These are phyloP conservation scores for Drosophila limbata DNA, from an alignment of 2,888 invertebrate species.

Conservation along the genomic window DNA sequence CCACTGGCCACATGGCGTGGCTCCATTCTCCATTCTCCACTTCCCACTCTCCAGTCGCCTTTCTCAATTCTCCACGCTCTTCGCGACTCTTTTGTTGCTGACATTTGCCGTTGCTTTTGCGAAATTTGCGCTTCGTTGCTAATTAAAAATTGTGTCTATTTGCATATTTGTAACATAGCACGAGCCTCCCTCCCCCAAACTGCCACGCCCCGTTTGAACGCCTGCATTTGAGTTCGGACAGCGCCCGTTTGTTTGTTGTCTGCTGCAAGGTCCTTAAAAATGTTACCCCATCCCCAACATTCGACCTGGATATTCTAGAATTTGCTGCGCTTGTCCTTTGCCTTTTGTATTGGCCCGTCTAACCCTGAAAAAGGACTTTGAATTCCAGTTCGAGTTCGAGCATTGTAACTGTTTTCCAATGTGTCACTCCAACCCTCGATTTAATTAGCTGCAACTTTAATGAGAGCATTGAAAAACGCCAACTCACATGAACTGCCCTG, in stretches of 20 bases:
- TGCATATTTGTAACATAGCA: conserved; percentile 74
- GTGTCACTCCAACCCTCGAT: conserved; percentile 30
- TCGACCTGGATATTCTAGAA: conserved; percentile 25
- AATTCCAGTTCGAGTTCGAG: neutral
- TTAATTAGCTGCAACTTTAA: conserved; percentile 65
- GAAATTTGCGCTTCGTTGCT: conserved; percentile 80
- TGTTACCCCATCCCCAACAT: neutral
- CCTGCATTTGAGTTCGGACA: conserved; percentile 73
- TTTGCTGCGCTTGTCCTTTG: conserved; percentile 69
- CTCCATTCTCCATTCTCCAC: conserved; percentile 18
- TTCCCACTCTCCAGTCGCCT: neutral
- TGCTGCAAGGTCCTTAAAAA: conserved; percentile 59
- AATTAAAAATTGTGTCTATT: conserved; percentile 81
- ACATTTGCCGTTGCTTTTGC: conserved; percentile 65
- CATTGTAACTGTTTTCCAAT: conserved; percentile 48
- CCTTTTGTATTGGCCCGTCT: conserved; percentile 24
- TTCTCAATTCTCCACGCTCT: conserved; percentile 46
- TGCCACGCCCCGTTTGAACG: conserved; percentile 22
- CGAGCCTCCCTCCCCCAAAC: conserved; percentile 5
- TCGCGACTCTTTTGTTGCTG: conserved; percentile 74
- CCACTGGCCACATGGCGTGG: conserved; percentile 53
- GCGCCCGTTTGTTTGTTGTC: conserved; percentile 58
- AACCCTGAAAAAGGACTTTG: neutral
- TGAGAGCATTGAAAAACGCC: conserved; percentile 44
- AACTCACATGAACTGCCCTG: conserved; percentile 27